phyloP scores from a whole-genome alignment of 2,888 invertebrate species.

The Mechanitis mazaeus region DNA sequence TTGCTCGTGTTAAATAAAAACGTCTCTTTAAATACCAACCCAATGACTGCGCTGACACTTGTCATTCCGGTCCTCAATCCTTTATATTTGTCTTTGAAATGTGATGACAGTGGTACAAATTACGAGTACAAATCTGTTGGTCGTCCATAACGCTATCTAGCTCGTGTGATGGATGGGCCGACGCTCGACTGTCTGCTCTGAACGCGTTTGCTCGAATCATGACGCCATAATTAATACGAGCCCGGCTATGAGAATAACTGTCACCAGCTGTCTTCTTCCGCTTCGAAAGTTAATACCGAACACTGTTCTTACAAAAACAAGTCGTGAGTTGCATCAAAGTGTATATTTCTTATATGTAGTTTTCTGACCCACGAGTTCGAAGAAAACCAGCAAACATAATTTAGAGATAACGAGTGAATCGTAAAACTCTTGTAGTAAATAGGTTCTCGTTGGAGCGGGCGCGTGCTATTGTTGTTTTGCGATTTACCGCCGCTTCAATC shows the following conservation, averaged over 20 bases:
- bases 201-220: conserved; percentile 49
- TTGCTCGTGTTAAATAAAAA: conserved; percentile 75
- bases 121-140: conserved; percentile 74
- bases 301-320: conserved; percentile 49
- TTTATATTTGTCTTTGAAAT: conserved; percentile 78
- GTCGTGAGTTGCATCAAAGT: conserved; percentile 8
- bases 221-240: conserved; percentile 70
- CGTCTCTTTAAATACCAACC: conserved; percentile 72
- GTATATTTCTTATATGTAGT: conserved; percentile 18
- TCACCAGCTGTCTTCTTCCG: conserved; percentile 64
- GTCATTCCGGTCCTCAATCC: conserved; percentile 74
- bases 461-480: conserved; percentile 66
- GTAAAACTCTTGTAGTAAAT: conserved; percentile 68
- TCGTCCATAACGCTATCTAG: conserved; percentile 73
- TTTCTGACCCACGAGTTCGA: conserved; percentile 26
- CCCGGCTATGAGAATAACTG: conserved; percentile 65
- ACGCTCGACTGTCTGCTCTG: conserved; percentile 25
- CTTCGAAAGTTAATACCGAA: conserved; percentile 57
- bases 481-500: conserved; percentile 76
- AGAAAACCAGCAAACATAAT: conserved; percentile 49
- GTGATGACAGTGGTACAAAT: conserved; percentile 78
- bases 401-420: conserved; percentile 70
- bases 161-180: conserved; percentile 68
- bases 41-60: conserved; percentile 71
- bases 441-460: conserved; percentile 46